Percentiles rank a stretch among this genome's conserved stretches.
phyloP scores from a whole-genome alignment of 2,888 invertebrate genomes.

The Drosophila nr. perissopoda region DNA sequence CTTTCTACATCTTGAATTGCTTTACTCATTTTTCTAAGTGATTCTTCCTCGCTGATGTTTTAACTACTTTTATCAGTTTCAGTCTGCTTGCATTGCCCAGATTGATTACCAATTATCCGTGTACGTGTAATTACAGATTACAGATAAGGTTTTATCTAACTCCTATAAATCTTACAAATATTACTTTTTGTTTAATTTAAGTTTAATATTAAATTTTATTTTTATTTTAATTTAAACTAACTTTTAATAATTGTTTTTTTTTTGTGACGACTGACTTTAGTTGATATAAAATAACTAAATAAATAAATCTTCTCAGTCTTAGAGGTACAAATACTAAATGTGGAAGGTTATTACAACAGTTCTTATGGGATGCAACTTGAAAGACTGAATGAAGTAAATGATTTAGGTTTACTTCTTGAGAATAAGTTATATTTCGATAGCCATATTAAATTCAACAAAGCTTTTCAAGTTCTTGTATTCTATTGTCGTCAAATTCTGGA shows the following conservation, averaged over 20 bases:
- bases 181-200: neutral
- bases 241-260: too few species aligned
- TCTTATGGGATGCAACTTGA: neutral
- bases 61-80: neutral
- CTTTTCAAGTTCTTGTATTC: neutral
- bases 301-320: too few species aligned
- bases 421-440: neutral
- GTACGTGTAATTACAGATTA: too few species aligned
- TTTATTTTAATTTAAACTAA: neutral
- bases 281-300: too few species aligned
- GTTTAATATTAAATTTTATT: neutral
- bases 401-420: neutral
- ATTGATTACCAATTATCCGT: neutral
- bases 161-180: neutral
- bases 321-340: too few species aligned
- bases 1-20: neutral
- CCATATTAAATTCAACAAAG: neutral
- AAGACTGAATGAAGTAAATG: neutral
- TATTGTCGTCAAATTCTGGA: neutral
- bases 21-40: neutral
- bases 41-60: neutral
- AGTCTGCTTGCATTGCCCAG: neutral
- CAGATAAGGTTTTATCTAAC: too few species aligned
- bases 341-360: too few species aligned
- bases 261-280: too few species aligned